These are phyloP conservation scores for Pipistrellus nathusii DNA, from an alignment of 2,797 vertebrate genomes.

Conservation along the genomic window DNA sequence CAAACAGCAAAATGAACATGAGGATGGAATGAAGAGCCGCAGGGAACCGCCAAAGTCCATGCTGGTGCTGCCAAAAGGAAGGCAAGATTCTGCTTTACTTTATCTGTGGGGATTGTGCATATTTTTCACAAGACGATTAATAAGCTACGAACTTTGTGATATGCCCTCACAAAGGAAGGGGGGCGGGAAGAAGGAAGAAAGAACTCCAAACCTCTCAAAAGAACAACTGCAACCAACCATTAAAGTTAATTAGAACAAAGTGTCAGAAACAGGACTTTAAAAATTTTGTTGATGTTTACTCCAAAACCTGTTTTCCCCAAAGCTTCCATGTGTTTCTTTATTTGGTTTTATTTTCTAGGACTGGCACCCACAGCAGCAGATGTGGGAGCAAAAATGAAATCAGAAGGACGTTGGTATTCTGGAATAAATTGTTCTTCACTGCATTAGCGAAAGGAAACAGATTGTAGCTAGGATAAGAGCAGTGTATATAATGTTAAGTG, in stretches of 20 bases:
- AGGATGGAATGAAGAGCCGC: background rate
- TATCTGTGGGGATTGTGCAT: background rate
- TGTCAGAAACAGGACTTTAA: conserved; percentile 72
- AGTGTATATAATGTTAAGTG: conserved; percentile 85
- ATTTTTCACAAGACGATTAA: background rate
- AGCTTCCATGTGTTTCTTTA: conserved; percentile 57
- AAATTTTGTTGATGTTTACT: conserved; percentile 74
- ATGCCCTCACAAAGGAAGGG: background rate
- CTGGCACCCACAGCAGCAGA: conserved; percentile 68
- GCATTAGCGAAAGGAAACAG: conserved; percentile 79
- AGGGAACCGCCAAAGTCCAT: background rate
- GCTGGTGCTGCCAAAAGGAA: too few relatives aligned
- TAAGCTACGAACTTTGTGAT: background rate
- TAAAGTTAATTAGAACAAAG: conserved; percentile 76
- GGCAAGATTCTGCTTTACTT: background rate
- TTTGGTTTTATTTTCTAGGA: conserved; percentile 70
- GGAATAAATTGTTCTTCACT: conserved; percentile 73
- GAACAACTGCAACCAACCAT: conserved; percentile 62
- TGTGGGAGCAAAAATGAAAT: conserved; percentile 79
- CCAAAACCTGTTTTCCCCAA: conserved; percentile 73
- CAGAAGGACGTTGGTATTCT: conserved; percentile 77
- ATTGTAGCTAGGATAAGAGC: conserved; percentile 83
- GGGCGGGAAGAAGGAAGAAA: background rate
- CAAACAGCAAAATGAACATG: background rate
- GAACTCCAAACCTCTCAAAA: conserved; percentile 56